These are phyloP conservation scores for Morinoia aosen DNA, from an alignment of 2,888 invertebrate species.

Conservation along the genomic window DNA sequence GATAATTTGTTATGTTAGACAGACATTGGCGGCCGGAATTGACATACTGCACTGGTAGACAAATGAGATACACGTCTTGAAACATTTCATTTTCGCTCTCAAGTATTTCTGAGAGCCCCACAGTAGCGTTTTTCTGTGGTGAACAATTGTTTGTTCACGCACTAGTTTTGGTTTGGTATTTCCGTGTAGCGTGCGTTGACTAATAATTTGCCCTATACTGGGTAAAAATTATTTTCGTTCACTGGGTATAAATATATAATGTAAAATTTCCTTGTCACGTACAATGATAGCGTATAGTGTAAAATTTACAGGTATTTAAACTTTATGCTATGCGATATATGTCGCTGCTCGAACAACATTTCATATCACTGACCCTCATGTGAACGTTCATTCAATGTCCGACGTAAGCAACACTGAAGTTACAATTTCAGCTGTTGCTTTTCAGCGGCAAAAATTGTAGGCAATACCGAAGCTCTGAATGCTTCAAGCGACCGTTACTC, in stretches of 20 bases:
- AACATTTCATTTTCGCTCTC: not conserved
- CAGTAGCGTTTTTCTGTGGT: not conserved
- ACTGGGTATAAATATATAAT: not conserved
- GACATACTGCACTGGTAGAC: not conserved
- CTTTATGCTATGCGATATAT: not conserved
- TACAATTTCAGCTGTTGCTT: not conserved
- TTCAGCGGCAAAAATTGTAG: not conserved
- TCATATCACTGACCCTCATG: not conserved
- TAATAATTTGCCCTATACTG: not conserved
- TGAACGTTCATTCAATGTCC: not conserved
- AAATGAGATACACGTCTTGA: not conserved
- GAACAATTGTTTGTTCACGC: not conserved
- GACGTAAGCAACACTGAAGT: not conserved
- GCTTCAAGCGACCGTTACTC: conserved; percentile 35
- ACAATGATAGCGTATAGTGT: not conserved
- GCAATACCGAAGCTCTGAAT: not conserved
- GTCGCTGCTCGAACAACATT: not conserved
- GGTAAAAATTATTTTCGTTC: not conserved
- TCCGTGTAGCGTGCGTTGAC: not conserved
- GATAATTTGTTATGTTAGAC: not conserved
- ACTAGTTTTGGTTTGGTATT: not conserved
- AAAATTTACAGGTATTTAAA: not conserved
- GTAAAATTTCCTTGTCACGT: not conserved
- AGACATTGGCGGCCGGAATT: not conserved
- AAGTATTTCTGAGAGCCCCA: not conserved